These are phyloP conservation scores for Actinostola sp. DNA, from an alignment of 92 coral and sea anemone genomes.

Conservation along the genomic window DNA sequence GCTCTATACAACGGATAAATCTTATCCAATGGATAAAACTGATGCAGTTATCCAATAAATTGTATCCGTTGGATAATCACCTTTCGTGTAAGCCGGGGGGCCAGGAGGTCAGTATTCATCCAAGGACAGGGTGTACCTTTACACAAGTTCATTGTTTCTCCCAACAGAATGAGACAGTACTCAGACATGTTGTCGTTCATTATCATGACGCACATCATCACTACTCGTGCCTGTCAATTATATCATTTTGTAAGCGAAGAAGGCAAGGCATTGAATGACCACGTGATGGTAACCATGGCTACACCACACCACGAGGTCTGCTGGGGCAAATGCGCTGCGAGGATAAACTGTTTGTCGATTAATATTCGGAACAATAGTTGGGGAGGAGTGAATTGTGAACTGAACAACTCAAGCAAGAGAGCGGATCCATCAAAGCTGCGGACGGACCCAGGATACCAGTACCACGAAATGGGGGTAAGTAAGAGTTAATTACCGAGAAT, in stretches of 20 bases:
- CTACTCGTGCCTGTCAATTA: neutral
- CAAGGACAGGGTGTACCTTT: too few species aligned
- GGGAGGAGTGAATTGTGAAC: constrained; percentile 1
- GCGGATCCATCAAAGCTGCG: constrained; percentile 1
- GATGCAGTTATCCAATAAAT: too few species aligned
- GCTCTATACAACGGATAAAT: too few species aligned
- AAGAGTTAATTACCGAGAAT: too few species aligned
- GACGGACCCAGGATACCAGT: neutral
- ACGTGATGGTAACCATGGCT: constrained; percentile 7
- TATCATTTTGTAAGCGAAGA: neutral
- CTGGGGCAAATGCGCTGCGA: neutral
- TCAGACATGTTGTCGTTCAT: too few species aligned
- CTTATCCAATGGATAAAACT: too few species aligned
- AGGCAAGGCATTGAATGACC: neutral
- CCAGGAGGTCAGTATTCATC: too few species aligned
- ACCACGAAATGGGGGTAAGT: constrained; percentile 14
- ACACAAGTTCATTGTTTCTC: too few species aligned
- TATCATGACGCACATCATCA: neutral
- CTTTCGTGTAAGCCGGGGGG: too few species aligned
- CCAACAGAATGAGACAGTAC: too few species aligned
- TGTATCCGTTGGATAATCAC: too few species aligned
- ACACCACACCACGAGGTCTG: neutral
- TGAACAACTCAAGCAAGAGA: constrained; percentile 21
- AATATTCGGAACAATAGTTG: neutral
- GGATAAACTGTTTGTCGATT: neutral